phyloP scores from a whole-genome alignment of 2,888 invertebrate species.

The Perithous albicinctus region DNA sequence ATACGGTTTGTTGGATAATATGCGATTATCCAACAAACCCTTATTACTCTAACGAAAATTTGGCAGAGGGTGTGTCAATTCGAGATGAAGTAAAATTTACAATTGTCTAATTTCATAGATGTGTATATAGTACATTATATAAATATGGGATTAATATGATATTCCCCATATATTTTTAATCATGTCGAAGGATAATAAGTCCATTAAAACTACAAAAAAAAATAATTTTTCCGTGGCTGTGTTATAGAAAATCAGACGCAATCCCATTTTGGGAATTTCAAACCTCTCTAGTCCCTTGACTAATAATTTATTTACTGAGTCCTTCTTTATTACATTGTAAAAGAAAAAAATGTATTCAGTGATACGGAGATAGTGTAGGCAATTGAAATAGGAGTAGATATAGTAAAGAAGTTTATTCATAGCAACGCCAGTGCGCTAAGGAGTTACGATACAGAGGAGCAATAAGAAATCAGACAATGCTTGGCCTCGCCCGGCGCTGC shows the following conservation, averaged over 20 bases:
- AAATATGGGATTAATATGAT: background rate
- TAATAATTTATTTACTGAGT: background rate
- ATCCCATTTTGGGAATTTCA: background rate
- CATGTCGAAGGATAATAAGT: too few species aligned
- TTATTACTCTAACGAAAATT: background rate
- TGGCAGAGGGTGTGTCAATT: too few species aligned
- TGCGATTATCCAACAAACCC: background rate
- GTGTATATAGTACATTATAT: too few species aligned
- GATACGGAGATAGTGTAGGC: background rate
- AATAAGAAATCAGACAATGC: constrained; percentile 73
- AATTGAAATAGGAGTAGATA: too few species aligned
- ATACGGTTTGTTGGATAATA: constrained; percentile 5
- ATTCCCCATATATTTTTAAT: too few species aligned
- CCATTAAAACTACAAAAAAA: too few species aligned
- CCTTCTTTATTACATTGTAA: background rate
- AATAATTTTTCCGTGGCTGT: too few species aligned
- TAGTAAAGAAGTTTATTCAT: background rate
- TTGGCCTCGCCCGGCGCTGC: constrained; percentile 53
- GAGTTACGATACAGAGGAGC: constrained; percentile 24
- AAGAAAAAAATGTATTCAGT: background rate
- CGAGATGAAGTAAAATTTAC: too few species aligned
- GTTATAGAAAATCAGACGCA: too few species aligned
- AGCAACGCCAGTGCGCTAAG: background rate
- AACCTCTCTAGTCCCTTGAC: too few species aligned
- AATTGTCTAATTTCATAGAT: too few species aligned